These are phyloP conservation scores for Lagocephalus sceleratus DNA, from an alignment of 2,797 vertebrate genomes.

Conservation along the genomic window DNA sequence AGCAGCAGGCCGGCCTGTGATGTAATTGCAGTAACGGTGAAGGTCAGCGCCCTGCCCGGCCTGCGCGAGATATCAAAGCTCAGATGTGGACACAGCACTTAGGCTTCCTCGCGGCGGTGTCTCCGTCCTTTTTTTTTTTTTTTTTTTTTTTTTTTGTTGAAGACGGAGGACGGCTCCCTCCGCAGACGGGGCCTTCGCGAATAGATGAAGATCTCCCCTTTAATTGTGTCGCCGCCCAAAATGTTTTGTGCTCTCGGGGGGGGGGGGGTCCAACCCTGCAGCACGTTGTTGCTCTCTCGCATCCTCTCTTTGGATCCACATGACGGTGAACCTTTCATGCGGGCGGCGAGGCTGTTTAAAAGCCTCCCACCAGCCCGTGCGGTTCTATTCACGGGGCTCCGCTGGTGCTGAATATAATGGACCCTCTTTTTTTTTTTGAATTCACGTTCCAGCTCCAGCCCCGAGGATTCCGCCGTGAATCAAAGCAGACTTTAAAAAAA, in stretches of 20 bases:
- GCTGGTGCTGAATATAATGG: constrained; percentile 44
- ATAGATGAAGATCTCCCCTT: constrained; percentile 49
- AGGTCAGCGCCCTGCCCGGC: constrained; percentile 58
- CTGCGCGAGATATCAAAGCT: constrained; percentile 47
- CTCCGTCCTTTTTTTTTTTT: constrained; percentile 45
- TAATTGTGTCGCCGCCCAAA: constrained; percentile 44
- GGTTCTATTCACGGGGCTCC: constrained; percentile 43
- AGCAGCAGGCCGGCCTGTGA: constrained; percentile 67
- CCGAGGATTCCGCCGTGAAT: constrained; percentile 28
- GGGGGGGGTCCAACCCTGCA: constrained; percentile 37
- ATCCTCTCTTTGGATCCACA: constrained; percentile 51
- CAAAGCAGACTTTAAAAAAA: constrained; percentile 41
- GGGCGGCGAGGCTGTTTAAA: constrained; percentile 47
- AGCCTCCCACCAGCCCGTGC: constrained; percentile 38
- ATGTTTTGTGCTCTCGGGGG: constrained; percentile 33
- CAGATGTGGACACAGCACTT: constrained; percentile 47
- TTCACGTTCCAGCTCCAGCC: constrained; percentile 45
- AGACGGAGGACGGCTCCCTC: constrained; percentile 28
- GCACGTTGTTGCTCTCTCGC: constrained; percentile 36
- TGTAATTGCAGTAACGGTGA: constrained; percentile 71
- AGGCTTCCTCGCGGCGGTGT: constrained; percentile 42
- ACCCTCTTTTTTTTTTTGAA: constrained; percentile 40
- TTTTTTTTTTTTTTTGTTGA: too few species aligned
- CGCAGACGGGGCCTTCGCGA: constrained; percentile 22
- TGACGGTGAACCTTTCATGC: constrained; percentile 59